Percentiles rank a stretch among this genome's conserved stretches.
phyloP scores from a whole-genome alignment of 2,888 invertebrate genomes.

The Sesamia inferens region DNA sequence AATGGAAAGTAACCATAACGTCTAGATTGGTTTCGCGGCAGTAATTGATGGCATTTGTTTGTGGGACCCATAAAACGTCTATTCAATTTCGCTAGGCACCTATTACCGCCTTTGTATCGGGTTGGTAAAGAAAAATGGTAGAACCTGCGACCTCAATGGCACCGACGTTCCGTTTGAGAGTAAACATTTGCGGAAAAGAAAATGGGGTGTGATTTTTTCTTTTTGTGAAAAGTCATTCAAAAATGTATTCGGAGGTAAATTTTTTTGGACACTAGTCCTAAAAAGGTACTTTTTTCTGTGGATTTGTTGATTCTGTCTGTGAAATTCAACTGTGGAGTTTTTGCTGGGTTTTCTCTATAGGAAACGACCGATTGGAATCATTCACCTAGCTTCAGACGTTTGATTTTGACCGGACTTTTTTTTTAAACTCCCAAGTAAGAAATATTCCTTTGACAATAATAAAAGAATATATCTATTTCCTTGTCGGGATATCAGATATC shows the following conservation, averaged over 20 bases:
- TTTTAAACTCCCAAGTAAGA: no score
- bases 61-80: conserved; percentile 58
- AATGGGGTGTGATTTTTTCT: conserved; percentile 16
- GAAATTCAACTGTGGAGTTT: not conserved
- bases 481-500: no score
- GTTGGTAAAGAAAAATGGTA: conserved; percentile 52
- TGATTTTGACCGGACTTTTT: not conserved
- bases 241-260: not conserved
- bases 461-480: no score
- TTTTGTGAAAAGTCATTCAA: conserved; percentile 5
- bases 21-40: conserved; percentile 51
- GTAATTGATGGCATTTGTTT: conserved; percentile 68
- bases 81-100: conserved; percentile 62
- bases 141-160: conserved; percentile 32
- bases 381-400: not conserved
- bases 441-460: no score
- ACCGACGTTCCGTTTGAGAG: conserved; percentile 22
- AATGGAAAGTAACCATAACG: conserved; percentile 46
- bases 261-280: not conserved
- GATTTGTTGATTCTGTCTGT: not conserved
- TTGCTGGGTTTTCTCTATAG: not conserved
- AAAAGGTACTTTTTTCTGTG: conserved; percentile 1
- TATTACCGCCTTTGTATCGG: conserved; percentile 49
- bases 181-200: conserved; percentile 37
- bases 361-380: not conserved